Evolutionary conservation across 2,113 vertebrate genomes (phyloP).

Genomic region (Perca fluviatilis): DNA sequence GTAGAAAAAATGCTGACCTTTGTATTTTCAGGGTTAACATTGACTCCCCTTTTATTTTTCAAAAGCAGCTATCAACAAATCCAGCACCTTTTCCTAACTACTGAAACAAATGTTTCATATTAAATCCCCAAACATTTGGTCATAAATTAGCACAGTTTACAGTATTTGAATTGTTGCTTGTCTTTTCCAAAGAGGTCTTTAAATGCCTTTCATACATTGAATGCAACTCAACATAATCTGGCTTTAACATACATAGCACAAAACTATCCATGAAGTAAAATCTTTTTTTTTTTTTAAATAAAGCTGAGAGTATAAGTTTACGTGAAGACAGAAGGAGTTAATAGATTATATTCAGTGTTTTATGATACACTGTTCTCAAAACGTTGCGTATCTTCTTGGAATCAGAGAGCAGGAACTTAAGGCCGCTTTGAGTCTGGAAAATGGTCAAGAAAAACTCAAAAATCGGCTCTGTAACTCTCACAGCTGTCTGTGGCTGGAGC

Average conservation of each 20-base stretch:
- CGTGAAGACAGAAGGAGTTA: slow-evolving; percentile 7
- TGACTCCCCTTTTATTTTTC: background rate
- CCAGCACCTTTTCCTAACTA: background rate
- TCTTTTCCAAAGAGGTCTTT: slow-evolving; percentile 8
- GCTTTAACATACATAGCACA: slow-evolving; percentile 5
- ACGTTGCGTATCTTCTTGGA: slow-evolving; percentile 65
- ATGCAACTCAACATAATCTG: slow-evolving; percentile 1
- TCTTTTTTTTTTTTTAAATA: slow-evolving; percentile 27
- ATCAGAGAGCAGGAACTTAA: slow-evolving; percentile 61
- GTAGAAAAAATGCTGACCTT: background rate
- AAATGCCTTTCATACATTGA: background rate
- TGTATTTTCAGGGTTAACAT: background rate
- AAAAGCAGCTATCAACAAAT: slow-evolving; percentile 1
- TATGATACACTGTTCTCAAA: slow-evolving; percentile 39
- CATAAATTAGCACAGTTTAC: background rate
- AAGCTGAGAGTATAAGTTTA: slow-evolving; percentile 16
- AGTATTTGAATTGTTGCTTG: slow-evolving; percentile 7
- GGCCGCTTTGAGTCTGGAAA: slow-evolving; percentile 69
- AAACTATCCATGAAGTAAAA: background rate
- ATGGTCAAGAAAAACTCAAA: slow-evolving; percentile 71
- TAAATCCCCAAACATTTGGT: background rate
- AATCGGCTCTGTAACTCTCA: slow-evolving; percentile 58
- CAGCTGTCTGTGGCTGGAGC: slow-evolving; percentile 71
- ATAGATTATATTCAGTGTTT: slow-evolving; percentile 39
- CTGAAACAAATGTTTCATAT: background rate